A percentile compares a stretch with the other conserved stretches of the same genome.
phyloP scores from a whole-genome alignment of 1,140 invertebrate genomes.

The Diachasma alloeum region DNA sequence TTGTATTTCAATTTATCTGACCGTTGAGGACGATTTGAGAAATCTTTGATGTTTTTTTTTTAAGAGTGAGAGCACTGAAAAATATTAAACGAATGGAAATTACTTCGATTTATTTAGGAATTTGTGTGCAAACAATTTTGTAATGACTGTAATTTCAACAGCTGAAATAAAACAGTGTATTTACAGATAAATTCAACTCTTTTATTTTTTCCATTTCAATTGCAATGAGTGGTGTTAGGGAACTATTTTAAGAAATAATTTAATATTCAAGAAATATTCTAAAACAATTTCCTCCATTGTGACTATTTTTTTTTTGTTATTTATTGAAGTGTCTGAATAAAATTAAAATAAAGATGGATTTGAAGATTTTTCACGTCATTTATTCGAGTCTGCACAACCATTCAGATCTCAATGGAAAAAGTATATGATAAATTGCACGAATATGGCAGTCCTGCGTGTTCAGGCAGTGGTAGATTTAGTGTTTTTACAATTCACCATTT shows the following conservation, averaged over 20 bases:
- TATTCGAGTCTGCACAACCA: background rate
- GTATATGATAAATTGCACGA: background rate
- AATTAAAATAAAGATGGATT: too few species aligned
- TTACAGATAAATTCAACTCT: constrained; percentile 10
- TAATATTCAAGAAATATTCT: too few species aligned
- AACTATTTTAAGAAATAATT: too few species aligned
- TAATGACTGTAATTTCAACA: constrained; percentile 31
- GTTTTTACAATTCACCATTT: background rate
- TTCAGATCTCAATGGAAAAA: background rate
- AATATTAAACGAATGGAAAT: background rate
- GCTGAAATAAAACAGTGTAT: constrained; percentile 35
- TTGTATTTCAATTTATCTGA: background rate
- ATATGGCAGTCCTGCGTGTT: background rate
- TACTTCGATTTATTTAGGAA: background rate
- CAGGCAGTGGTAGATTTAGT: background rate
- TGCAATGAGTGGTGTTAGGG: too few species aligned
- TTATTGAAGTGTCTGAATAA: too few species aligned
- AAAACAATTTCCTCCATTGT: too few species aligned
- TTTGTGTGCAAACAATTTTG: constrained; percentile 33
- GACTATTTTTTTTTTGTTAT: too few species aligned
- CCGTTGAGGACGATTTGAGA: background rate
- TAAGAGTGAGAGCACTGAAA: background rate
- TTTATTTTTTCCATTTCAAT: too few species aligned
- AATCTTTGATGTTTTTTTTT: background rate
- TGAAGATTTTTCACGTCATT: too few species aligned